Evolutionary conservation across 2,888 invertebrate genomes (phyloP), one percentile per base, ranked within the genome.

Genomic region (Drosophila kuntzei): DNA sequence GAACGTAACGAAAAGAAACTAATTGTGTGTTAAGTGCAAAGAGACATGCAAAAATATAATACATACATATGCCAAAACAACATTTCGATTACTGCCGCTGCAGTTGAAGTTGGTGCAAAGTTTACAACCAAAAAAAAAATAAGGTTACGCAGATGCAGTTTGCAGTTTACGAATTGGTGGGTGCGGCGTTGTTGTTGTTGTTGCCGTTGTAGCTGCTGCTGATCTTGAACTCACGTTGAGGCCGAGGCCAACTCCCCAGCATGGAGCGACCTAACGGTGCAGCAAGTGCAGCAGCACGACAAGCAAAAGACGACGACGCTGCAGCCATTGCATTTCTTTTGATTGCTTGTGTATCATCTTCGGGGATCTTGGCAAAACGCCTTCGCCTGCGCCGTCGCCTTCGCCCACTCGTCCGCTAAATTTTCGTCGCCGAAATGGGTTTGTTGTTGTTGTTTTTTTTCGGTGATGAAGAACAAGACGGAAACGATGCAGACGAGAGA

Each of bases 341-440:
- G 87, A 89, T 87, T 89, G 85, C 85, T 87, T 87, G 81, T 85
- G 89, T 83, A 87, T 89, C 87, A 87, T 85, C 83, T 77, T 79
- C 71, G 78, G 79, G 76, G 66, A 83, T 83, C 86, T 75, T 55
- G 58, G 75, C 64, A 76, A 60, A 60, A 60, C 71, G 74, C 63
- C 68, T 70, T 50, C 64, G 57, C 66, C 59, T 49, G 49, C 61
- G 74, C 47, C 53, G 53, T 67, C 58, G 74, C 47, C 54, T 58
- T 65, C 79, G 78, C 82, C 79, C 79, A 80, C 80, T 75, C 77
- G 43, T 71, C 49, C 65, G 71, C 27, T 64, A 62, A 71, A 62
- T 68, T 78, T 75, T 80, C 72, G 74, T 80, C 72, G 70, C 70
- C 76, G 76, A 83, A 75, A 76, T 81, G 72, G 62, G 64, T 64